A percentile compares a stretch with the other conserved stretches of the same genome.
Evolutionary conservation across 1,140 invertebrate species (phyloP).

Genomic region (Cyclargus thomasi): DNA sequence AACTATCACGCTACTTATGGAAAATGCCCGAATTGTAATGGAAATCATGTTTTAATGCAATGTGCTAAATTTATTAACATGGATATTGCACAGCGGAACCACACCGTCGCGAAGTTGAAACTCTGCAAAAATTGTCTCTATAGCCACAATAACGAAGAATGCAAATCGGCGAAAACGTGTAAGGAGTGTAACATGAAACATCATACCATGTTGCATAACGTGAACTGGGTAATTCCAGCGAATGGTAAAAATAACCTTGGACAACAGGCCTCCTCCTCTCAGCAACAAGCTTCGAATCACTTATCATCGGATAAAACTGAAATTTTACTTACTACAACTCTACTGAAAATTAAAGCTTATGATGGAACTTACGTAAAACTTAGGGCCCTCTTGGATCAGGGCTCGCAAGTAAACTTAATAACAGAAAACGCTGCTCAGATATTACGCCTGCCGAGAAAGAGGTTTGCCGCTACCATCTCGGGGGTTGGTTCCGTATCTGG

Average conservation of each 20-base stretch:
- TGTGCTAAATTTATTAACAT: constrained; percentile 17
- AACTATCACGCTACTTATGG: neutral
- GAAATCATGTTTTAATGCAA: constrained; percentile 21
- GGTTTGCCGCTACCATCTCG: neutral
- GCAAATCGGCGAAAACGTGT: constrained; percentile 27
- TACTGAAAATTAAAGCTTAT: neutral
- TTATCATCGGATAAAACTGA: constrained; percentile 15
- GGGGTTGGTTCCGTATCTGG: neutral
- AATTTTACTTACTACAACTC: constrained; percentile 10
- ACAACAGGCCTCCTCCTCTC: constrained; percentile 25
- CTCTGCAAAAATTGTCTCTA: constrained; percentile 35
- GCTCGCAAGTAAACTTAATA: constrained; percentile 27
- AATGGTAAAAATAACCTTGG: neutral
- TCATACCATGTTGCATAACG: too few species aligned
- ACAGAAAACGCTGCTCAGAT: constrained; percentile 31
- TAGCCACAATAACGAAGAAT: constrained; percentile 27
- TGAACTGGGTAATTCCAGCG: too few species aligned
- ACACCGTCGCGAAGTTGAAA: constrained; percentile 29
- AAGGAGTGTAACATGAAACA: too few species aligned
- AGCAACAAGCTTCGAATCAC: constrained; percentile 31
- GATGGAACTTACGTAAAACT: constrained; percentile 25
- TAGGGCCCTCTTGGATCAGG: constrained; percentile 29
- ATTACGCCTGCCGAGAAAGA: constrained; percentile 21
- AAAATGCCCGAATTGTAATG: constrained; percentile 16
- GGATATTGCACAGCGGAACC: constrained; percentile 17